Conservation (phyloP, 2,113 vertebrate species). For the Tetrax tetrax region DNA sequence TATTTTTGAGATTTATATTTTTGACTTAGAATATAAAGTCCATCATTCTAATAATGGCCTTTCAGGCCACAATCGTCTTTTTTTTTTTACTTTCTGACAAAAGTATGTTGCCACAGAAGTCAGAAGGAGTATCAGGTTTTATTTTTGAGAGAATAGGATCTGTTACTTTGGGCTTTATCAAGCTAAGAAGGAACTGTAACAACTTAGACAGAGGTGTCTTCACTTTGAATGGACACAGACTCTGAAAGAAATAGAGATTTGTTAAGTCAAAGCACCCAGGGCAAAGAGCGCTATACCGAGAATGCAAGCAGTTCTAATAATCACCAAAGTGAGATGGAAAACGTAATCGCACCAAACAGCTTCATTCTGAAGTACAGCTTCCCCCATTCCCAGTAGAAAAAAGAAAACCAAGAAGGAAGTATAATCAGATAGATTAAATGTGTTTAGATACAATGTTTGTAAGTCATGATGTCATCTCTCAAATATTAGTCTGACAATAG, state of each 20-base stretch:
- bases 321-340: background rate
- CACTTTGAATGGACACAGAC: background rate
- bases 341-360: background rate
- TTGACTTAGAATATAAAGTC: background rate
- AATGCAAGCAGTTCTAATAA: background rate
- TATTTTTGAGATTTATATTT: background rate
- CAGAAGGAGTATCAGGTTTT: background rate
- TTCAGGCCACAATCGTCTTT: accelerated
- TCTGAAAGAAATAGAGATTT: background rate
- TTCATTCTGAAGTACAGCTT: background rate
- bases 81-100: background rate
- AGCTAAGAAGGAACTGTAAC: background rate
- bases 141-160: background rate
- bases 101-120: background rate
- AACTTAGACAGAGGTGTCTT: background rate
- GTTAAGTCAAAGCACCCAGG: background rate
- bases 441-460: background rate
- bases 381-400: background rate
- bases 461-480: background rate
- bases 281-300: background rate
- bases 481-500: background rate
- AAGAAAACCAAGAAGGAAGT: background rate
- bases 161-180: background rate
- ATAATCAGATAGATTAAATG: background rate
- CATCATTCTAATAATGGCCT: background rate